Conservation (phyloP, 2,797 vertebrate genomes). For the Xenops minutus region DNA sequence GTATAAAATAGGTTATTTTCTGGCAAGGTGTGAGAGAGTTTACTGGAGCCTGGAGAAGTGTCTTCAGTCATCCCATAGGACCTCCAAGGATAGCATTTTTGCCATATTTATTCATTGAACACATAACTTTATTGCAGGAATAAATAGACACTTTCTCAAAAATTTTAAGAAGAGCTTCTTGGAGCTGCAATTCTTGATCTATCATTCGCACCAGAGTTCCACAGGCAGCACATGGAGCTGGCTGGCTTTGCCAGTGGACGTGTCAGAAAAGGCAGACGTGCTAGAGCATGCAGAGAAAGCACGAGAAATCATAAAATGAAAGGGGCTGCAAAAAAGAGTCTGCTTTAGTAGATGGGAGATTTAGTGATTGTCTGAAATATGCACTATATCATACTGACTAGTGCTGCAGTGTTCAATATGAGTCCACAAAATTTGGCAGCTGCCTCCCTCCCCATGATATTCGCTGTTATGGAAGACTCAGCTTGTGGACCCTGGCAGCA, state of each 20-base stretch:
- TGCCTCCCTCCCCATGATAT: not conserved
- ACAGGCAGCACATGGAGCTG: not conserved
- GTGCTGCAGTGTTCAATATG: not conserved
- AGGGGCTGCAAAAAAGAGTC: not conserved
- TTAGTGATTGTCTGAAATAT: not conserved
- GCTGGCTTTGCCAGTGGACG: not conserved
- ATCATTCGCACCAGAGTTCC: not conserved
- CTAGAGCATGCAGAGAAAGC: not conserved
- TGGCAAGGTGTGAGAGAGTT: not conserved
- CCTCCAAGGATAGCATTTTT: not conserved
- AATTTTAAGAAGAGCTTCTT: not conserved
- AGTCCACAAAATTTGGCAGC: not conserved
- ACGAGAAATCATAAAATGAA: not conserved
- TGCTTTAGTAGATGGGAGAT: not conserved
- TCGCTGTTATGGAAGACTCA: not conserved
- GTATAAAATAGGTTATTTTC: not conserved
- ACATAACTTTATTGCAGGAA: not conserved
- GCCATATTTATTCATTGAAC: not conserved
- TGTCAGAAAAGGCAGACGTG: not conserved
- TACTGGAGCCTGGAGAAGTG: not conserved
- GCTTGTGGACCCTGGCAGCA: slow-evolving; percentile 43
- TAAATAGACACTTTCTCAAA: not conserved
- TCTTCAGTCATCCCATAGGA: not conserved
- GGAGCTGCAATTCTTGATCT: not conserved
- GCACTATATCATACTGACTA: accelerated